Conservation (phyloP, 2,888 invertebrate genomes). For the Coenonympha glycerion region DNA sequence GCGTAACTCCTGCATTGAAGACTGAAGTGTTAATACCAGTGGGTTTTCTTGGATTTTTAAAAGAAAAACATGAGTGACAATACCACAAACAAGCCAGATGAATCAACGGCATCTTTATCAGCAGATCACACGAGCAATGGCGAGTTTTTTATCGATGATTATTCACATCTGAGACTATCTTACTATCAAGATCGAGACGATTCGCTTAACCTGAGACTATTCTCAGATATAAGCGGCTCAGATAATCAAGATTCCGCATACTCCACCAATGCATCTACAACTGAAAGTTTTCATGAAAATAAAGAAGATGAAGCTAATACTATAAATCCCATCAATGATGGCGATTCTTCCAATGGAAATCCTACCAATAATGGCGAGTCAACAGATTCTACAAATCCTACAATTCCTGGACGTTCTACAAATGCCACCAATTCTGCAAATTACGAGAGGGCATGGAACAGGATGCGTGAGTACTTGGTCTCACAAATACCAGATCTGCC, state of each 20-base stretch:
- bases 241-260: conserved; percentile 21
- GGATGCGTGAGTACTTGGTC: conserved; percentile 39
- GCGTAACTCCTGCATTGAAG: not conserved
- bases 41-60: not conserved
- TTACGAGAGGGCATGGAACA: conserved; percentile 32
- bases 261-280: conserved; percentile 21
- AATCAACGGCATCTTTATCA: conserved; percentile 23
- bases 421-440: not conserved
- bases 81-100: conserved; percentile 7
- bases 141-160: conserved; percentile 46
- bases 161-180: conserved; percentile 51
- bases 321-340: not conserved
- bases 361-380: not conserved
- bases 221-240: conserved; percentile 12
- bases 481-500: conserved; percentile 50
- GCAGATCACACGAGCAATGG: conserved; percentile 11
- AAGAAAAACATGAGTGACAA: conserved; percentile 17
- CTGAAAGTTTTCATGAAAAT: conserved; percentile 4
- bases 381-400: not conserved
- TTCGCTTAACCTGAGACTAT: no score
- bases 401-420: no score
- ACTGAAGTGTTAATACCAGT: not conserved
- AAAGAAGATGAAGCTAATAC: conserved; percentile 9
- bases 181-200: conserved; percentile 39
- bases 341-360: not conserved